These are phyloP conservation scores for Pseudomyrmex concolor DNA, from an alignment of 1,140 invertebrate species.

Conservation along the genomic window DNA sequence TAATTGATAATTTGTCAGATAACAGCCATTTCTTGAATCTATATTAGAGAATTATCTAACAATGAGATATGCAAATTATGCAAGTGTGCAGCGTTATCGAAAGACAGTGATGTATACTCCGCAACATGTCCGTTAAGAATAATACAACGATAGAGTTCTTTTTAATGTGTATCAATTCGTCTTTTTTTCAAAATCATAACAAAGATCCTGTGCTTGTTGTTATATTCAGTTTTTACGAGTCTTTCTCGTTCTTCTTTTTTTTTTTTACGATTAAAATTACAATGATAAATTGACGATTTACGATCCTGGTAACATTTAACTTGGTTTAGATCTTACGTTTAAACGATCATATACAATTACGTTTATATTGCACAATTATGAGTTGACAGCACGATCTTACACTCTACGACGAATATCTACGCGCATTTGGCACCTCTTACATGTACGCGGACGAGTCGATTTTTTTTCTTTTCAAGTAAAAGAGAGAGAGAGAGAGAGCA, in stretches of 20 bases:
- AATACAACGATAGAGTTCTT: no score
- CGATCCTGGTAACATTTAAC: conserved; percentile 56
- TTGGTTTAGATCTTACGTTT: conserved; percentile 42
- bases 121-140: conserved; percentile 13
- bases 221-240: background rate
- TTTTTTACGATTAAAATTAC: conserved; percentile 40
- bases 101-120: conserved; percentile 22
- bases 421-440: conserved; percentile 76
- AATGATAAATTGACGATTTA: conserved; percentile 60
- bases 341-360: conserved; percentile 71
- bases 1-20: no score
- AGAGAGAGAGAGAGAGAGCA: conserved; percentile 39
- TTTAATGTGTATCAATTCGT: conserved; percentile 9
- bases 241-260: conserved; percentile 6
- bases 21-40: no score
- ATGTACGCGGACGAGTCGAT: conserved; percentile 70
- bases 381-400: conserved; percentile 64
- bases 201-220: conserved; percentile 15
- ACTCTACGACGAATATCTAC: conserved; percentile 72
- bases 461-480: conserved; percentile 64
- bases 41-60: no score
- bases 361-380: conserved; percentile 69
- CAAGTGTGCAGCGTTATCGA: background rate
- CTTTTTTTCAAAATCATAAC: background rate
- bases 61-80: no score